These are phyloP conservation scores for Eurypyga helias DNA, from an alignment of 2,113 vertebrate genomes.

Conservation along the genomic window DNA sequence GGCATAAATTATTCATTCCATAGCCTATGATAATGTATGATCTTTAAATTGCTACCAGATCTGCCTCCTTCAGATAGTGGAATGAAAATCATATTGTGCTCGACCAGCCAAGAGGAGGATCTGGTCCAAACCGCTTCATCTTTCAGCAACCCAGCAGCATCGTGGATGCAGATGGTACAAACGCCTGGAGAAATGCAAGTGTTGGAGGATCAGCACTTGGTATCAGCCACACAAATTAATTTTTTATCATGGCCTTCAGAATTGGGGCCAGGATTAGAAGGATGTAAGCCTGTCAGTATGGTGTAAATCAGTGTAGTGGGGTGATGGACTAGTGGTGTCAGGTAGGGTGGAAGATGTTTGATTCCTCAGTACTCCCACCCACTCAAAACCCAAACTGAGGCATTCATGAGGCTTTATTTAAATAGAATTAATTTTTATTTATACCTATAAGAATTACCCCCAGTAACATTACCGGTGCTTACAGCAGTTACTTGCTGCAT, in stretches of 20 bases:
- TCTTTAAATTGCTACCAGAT: conserved; percentile 56
- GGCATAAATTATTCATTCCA: conserved; percentile 69
- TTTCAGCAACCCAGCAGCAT: not conserved
- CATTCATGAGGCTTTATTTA: not conserved
- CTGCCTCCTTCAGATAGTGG: conserved; percentile 22
- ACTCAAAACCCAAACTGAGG: not conserved
- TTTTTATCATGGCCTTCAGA: not conserved
- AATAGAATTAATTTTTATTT: not conserved
- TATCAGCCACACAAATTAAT: not conserved
- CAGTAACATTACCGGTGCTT: not conserved
- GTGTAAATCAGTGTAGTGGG: not conserved
- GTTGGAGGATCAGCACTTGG: not conserved
- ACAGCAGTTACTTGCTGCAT: not conserved
- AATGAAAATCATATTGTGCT: conserved; percentile 6
- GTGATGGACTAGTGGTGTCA: not conserved
- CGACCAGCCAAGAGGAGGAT: not conserved
- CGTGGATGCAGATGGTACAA: not conserved
- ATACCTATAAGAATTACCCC: not conserved
- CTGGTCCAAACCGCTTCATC: not conserved
- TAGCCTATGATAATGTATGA: conserved; percentile 64
- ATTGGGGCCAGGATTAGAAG: not conserved
- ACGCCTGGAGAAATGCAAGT: not conserved
- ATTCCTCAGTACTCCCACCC: not conserved
- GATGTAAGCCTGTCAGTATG: not conserved
- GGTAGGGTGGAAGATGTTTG: not conserved